Evolutionary conservation across 2,888 invertebrate genomes (phyloP), one percentile per base, ranked within the genome.

Genomic region (Drosophila picticornis): DNA sequence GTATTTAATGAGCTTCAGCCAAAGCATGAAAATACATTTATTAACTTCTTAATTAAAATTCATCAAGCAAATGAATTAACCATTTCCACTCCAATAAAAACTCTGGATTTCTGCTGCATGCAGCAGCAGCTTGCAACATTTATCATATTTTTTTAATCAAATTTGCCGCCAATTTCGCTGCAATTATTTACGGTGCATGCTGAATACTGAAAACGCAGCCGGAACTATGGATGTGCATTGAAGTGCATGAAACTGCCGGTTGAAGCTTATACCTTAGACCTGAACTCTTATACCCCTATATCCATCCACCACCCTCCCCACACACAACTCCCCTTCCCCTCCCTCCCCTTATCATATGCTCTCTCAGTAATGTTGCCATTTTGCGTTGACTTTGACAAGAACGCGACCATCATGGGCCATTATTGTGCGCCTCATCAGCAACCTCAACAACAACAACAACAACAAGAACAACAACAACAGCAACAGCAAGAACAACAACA

Each of bases 371-470:
- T 69, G 80, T 75, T 83, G 81, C 65, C 75, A 76, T 77, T 75
- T 88, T 77, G 68, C 68, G 79, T 88, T 78, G 87, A 87, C 77
- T 84, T 89, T 84, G 84, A 89, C 89, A 84, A 84, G 88, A 88
- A 90, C 88, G 85, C 88, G 83, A 79, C 84, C 90, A 83, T 83
- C 82, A 82, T 72, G 70, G 74, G 69, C 84, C 84, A 83, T 83
- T 83, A 83, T 83, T 74, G 76, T 83, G 74, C 80, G 82, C 77
- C 82, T 83, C 85, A 86, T 90, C 85, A 85, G 75, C 77, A 80
- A 64, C 82, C 57, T 38, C 65, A 74, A 57, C 71, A 31, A n/a
- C 80, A 79, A 34, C 80, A 68, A 29, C 68, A 63, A 62, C 69
- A 64, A 48, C 75, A 67, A 43, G 68, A 73, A 13, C 59, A 64